Conservation (phyloP, 2,888 invertebrate genomes). For the Bugulina stolonifera region DNA sequence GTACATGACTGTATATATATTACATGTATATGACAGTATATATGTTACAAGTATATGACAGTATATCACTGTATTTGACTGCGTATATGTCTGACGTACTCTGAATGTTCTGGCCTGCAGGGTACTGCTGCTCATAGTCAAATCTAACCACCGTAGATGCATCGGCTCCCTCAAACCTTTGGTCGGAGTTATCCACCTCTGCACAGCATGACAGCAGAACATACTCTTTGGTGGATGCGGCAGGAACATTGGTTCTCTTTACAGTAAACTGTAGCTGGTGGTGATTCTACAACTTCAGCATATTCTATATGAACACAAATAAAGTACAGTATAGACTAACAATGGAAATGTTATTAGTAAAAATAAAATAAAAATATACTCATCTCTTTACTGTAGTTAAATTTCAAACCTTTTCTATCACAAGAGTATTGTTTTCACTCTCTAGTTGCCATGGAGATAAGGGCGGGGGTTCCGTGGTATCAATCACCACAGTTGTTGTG, state of each 20-base stretch:
- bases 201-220: slow-evolving; percentile 4
- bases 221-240: background rate
- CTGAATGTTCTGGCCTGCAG: too few relatives aligned
- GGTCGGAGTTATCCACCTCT: background rate
- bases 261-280: background rate
- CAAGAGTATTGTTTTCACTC: background rate
- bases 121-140: background rate
- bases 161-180: background rate
- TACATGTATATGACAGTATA: too few relatives aligned
- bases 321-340: too few relatives aligned
- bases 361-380: too few relatives aligned
- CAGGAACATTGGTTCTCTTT: background rate
- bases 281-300: background rate
- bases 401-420: background rate
- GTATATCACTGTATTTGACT: too few relatives aligned
- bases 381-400: too few relatives aligned
- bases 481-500: too few relatives aligned
- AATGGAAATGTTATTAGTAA: too few relatives aligned
- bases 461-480: background rate
- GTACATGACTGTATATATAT: too few relatives aligned
- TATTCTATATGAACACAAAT: too few relatives aligned
- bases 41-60: too few relatives aligned
- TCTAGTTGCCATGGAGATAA: background rate
- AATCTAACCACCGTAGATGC: background rate
- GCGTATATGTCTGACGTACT: too few relatives aligned